These are phyloP conservation scores for Speoplatyrhinus poulsoni DNA, from an alignment of 2,113 vertebrate genomes.

Conservation along the genomic window DNA sequence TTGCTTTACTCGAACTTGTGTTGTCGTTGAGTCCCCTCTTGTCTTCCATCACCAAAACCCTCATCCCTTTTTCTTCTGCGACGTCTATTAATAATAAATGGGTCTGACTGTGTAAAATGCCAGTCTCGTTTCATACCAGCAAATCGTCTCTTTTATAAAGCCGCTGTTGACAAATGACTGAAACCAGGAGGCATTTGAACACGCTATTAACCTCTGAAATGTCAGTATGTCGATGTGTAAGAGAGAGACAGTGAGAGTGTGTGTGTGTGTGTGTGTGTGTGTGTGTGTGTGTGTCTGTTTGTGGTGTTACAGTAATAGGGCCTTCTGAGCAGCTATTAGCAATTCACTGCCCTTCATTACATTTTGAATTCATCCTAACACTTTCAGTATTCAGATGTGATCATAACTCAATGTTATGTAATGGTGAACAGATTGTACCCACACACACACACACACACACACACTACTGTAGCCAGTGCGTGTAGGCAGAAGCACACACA, in stretches of 20 bases:
- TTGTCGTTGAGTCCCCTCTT: background rate
- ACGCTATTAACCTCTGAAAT: constrained; percentile 59
- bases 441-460: background rate
- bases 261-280: background rate
- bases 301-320: constrained; percentile 1
- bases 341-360: constrained; percentile 52
- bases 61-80: constrained; percentile 23
- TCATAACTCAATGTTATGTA: constrained; percentile 30
- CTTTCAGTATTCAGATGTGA: constrained; percentile 28
- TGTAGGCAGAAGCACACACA: background rate
- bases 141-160: constrained; percentile 50
- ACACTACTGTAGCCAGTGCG: too few species aligned
- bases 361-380: constrained; percentile 29
- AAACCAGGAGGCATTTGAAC: constrained; percentile 45
- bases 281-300: constrained; percentile 1
- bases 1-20: background rate
- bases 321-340: constrained; percentile 34
- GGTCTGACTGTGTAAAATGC: constrained; percentile 61
- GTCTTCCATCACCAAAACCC: constrained; percentile 5
- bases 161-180: constrained; percentile 68
- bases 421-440: constrained; percentile 12
- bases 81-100: constrained; percentile 69
- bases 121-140: constrained; percentile 54
- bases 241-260: background rate
- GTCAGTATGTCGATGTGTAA: constrained; percentile 6